These are phyloP conservation scores for Puma concolor DNA, from an alignment of 2,113 vertebrate genomes.

Conservation along the genomic window DNA sequence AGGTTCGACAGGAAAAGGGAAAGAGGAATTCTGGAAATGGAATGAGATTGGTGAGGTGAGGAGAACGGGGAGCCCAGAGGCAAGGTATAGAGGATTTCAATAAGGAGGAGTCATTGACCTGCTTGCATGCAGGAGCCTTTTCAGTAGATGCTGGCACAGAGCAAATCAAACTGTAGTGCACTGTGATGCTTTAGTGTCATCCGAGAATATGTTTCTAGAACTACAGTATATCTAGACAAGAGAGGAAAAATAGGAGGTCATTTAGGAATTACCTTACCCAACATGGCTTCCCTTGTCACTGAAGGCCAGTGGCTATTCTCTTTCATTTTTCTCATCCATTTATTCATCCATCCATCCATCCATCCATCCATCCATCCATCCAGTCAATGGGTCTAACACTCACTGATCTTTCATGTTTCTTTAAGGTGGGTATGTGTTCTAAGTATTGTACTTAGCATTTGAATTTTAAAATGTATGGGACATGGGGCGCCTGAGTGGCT, in stretches of 20 bases:
- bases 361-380: not conserved
- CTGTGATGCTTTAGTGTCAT: not conserved
- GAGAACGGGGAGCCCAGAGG: not conserved
- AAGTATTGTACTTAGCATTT: not conserved
- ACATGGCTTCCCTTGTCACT: not conserved
- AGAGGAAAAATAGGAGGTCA: not conserved
- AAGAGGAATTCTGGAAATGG: not conserved
- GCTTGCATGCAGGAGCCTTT: not conserved
- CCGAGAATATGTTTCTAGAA: not conserved
- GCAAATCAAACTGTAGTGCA: not conserved
- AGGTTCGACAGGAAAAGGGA: not conserved
- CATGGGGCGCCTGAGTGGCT: not conserved
- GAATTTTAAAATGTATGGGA: not conserved
- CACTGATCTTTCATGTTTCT: not conserved
- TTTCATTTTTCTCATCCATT: not conserved
- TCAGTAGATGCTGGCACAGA: not conserved
- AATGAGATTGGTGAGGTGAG: not conserved
- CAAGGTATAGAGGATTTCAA: not conserved
- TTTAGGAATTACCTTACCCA: not conserved
- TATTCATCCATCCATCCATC: not conserved
- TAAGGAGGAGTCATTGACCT: not conserved
- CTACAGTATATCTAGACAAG: not conserved
- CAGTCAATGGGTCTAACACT: not conserved
- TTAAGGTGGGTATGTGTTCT: not conserved
- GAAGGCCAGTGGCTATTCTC: not conserved